phyloP scores from a whole-genome alignment of 2,888 invertebrate genomes.

The Oasisia sp. region DNA sequence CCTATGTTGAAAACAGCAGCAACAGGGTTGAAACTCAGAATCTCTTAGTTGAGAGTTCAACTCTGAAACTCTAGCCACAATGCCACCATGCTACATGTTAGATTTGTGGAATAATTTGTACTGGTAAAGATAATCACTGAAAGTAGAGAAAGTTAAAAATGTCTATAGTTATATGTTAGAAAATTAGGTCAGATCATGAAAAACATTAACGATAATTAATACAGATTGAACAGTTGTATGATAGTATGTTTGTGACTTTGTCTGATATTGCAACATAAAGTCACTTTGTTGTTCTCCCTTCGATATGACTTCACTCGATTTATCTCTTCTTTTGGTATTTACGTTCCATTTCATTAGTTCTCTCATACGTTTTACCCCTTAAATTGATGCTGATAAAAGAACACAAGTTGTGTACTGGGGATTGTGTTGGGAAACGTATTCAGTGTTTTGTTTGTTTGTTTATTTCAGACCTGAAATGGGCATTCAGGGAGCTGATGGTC shows the following conservation, averaged over 20 bases:
- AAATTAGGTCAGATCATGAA: not conserved
- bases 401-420: not conserved
- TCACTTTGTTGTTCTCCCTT: not conserved
- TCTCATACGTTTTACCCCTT: not conserved
- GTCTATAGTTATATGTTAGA: not conserved
- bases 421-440: not conserved
- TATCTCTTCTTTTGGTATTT: not conserved
- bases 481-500: conserved; percentile 19
- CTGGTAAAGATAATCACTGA: not conserved
- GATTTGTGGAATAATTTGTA: not conserved
- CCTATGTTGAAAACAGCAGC: too few relatives aligned
- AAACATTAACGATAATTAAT: not conserved
- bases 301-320: not conserved
- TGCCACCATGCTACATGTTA: not conserved
- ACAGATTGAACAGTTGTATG: not conserved
- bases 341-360: not conserved
- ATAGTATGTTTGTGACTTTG: too few relatives aligned
- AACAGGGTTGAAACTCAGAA: too few relatives aligned
- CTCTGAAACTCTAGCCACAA: too few relatives aligned
- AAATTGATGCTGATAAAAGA: not conserved
- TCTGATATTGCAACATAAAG: not conserved
- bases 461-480: conserved; percentile 20
- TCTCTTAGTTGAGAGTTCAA: too few relatives aligned
- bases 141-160: not conserved
- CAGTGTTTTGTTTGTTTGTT: not conserved